A percentile compares a stretch with the other conserved stretches of the same genome.
Evolutionary conservation across 30 jellyfish, hydroid and myxozoan species (phyloP).

Genomic region (Cassiopea xamachana): DNA sequence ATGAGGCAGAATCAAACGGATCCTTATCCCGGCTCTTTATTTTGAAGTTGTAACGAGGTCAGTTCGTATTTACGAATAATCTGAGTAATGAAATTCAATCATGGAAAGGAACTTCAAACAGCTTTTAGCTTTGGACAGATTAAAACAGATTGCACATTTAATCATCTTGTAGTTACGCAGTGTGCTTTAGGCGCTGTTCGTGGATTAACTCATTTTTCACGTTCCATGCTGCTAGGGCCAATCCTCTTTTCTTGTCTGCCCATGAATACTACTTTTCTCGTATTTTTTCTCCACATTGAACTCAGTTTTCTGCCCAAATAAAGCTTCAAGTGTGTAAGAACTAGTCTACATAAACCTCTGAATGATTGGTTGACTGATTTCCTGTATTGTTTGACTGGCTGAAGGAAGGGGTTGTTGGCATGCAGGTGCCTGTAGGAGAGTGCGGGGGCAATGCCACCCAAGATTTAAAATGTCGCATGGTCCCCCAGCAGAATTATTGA

Average conservation of each 20-base stretch:
- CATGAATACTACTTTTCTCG: background rate
- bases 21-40: background rate
- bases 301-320: background rate
- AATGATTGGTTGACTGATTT: too few species aligned
- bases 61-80: conserved; percentile 32
- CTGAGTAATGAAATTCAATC: conserved; percentile 57
- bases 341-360: too few species aligned
- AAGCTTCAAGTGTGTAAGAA: background rate
- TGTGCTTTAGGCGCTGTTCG: conserved; percentile 31
- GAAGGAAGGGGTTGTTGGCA: too few species aligned
- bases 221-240: conserved; percentile 45
- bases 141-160: conserved; percentile 39
- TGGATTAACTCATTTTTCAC: conserved; percentile 27
- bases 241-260: background rate
- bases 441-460: too few species aligned
- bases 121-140: conserved; percentile 67
- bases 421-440: too few species aligned
- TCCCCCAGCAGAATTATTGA: too few species aligned
- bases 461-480: too few species aligned
- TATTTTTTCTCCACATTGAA: background rate
- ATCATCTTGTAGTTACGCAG: conserved; percentile 22
- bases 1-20: conserved; percentile 29
- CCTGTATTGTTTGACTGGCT: too few species aligned
- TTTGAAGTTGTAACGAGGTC: conserved; percentile 70
- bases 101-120: conserved; percentile 34